These are phyloP conservation scores for Ammodytes marinus DNA, from an alignment of 2,113 vertebrate genomes.

Conservation along the genomic window DNA sequence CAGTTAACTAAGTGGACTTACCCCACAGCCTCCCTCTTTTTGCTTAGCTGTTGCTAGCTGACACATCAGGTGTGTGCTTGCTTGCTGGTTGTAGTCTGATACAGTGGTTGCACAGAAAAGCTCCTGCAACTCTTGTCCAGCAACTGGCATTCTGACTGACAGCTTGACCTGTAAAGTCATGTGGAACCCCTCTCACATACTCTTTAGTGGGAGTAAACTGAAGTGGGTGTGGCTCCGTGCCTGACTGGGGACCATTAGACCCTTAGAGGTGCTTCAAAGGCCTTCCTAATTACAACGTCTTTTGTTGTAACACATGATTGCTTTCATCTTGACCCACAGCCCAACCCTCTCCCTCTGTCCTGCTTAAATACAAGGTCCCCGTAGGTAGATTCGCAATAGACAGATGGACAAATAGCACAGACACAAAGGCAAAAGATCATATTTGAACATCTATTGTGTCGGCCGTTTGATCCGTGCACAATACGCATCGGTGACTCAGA, in stretches of 20 bases:
- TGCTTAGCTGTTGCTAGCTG: constrained; percentile 55
- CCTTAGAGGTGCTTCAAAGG: constrained; percentile 62
- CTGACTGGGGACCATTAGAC: constrained; percentile 59
- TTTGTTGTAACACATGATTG: constrained; percentile 61
- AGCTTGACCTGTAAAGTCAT: constrained; percentile 32
- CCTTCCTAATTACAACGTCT: constrained; percentile 64
- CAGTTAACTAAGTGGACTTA: constrained; percentile 40
- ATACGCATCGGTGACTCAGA: constrained; percentile 7
- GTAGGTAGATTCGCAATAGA: constrained; percentile 14
- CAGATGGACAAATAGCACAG: constrained; percentile 47
- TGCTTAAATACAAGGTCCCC: constrained; percentile 29
- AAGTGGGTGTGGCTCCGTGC: constrained; percentile 45
- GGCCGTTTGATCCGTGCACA: not conserved
- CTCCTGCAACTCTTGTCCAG: not conserved
- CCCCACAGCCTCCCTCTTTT: constrained; percentile 29
- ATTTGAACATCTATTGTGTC: constrained; percentile 36
- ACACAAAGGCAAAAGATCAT: constrained; percentile 53
- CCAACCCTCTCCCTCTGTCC: constrained; percentile 47
- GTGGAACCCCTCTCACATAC: not conserved
- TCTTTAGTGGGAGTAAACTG: not conserved
- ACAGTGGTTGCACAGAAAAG: not conserved
- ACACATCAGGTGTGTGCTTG: constrained; percentile 10
- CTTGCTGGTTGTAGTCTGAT: not conserved
- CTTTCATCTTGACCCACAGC: constrained; percentile 61
- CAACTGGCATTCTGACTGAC: not conserved